These are phyloP conservation scores for Syrrhaptes paradoxus DNA, from an alignment of 2,113 vertebrate species.

Conservation along the genomic window DNA sequence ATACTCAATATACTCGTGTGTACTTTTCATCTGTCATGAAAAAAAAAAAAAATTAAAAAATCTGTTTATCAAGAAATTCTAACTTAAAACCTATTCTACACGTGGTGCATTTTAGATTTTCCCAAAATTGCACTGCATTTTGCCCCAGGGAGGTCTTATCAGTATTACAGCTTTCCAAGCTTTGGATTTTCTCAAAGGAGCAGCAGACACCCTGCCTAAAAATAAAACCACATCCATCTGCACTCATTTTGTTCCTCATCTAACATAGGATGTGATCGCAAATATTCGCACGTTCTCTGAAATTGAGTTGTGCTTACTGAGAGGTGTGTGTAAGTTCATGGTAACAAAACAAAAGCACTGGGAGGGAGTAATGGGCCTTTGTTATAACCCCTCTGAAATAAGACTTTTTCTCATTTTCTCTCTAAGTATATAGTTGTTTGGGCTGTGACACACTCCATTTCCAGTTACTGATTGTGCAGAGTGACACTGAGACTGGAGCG, in stretches of 20 bases:
- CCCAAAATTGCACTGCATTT: neutral
- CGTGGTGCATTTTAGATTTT: neutral
- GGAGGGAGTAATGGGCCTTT: neutral
- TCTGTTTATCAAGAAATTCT: neutral
- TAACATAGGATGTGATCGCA: neutral
- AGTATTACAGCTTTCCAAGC: neutral
- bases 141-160: neutral
- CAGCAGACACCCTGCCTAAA: neutral
- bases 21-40: neutral
- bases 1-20: neutral
- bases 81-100: neutral
- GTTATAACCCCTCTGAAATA: neutral
- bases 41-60: neutral
- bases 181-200: neutral
- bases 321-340: neutral
- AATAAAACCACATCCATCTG: neutral
- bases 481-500: slow-evolving; percentile 70
- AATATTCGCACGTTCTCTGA: neutral
- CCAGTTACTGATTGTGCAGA: slow-evolving; percentile 49
- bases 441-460: slow-evolving; percentile 36
- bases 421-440: neutral
- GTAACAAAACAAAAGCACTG: neutral
- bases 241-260: neutral
- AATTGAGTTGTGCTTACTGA: neutral
- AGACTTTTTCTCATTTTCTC: neutral